Conservation (phyloP, 2,888 invertebrate genomes). For the Pammene fasciana region DNA sequence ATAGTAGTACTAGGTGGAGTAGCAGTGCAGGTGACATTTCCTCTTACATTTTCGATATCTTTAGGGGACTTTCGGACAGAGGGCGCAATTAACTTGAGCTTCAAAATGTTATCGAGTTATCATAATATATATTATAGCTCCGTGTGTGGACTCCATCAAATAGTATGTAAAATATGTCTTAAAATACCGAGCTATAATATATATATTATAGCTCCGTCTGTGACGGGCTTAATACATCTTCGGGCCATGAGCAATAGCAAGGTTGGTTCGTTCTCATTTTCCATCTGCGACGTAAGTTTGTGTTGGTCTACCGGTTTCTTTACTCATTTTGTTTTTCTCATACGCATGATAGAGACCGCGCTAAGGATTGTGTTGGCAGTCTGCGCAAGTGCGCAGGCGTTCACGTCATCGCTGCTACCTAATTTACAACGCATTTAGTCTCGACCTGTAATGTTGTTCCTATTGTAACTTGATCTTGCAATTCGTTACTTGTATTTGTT, state of each 20-base stretch:
- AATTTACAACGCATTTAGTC: background rate
- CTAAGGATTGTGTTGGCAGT: conserved; percentile 19
- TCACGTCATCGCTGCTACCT: conserved; percentile 41
- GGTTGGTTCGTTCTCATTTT: conserved; percentile 61
- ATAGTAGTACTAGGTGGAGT: too few relatives aligned
- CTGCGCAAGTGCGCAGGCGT: conserved; percentile 44
- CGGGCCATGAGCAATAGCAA: conserved; percentile 42
- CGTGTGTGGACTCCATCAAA: too few relatives aligned
- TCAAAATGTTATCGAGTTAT: too few relatives aligned
- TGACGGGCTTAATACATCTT: too few relatives aligned
- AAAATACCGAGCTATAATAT: too few relatives aligned
- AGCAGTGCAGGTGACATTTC: too few relatives aligned
- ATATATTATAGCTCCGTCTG: too few relatives aligned
- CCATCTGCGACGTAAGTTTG: conserved; percentile 51
- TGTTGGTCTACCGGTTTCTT: conserved; percentile 46
- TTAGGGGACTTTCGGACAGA: too few relatives aligned
- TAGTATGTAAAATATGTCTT: too few relatives aligned
- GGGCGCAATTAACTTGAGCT: too few relatives aligned
- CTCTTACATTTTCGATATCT: too few relatives aligned
- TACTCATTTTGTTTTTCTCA: conserved; percentile 43
- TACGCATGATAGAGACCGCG: conserved; percentile 25
- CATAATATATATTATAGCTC: too few relatives aligned
- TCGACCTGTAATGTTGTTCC: background rate
- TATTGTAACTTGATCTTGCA: background rate
- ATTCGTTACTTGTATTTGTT: background rate